Conservation (phyloP, 2,797 vertebrate species). For the Hippocampus kuda region DNA sequence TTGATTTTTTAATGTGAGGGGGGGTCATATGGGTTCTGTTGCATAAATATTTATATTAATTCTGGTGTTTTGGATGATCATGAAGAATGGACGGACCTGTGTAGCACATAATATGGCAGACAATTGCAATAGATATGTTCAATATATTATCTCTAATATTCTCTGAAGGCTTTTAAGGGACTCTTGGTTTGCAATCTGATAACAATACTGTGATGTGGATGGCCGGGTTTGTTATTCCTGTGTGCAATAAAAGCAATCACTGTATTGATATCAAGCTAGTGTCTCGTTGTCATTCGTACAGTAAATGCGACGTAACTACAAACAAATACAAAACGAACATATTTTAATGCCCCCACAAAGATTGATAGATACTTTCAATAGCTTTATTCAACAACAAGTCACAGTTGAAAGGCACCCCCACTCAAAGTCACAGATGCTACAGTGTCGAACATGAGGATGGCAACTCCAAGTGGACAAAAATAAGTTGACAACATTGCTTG, state of each 20-base stretch:
- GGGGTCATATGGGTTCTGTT: not conserved
- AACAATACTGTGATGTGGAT: conserved; percentile 9
- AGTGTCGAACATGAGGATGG: no score
- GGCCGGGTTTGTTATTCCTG: conserved; percentile 58
- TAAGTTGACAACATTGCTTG: no score
- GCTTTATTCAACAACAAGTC: no score
- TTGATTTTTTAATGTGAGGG: not conserved
- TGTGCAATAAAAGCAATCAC: conserved; percentile 57
- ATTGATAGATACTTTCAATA: not conserved
- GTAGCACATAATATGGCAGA: not conserved
- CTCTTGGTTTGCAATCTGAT: conserved; percentile 1
- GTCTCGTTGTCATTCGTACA: not conserved
- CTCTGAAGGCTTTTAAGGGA: conserved; percentile 3
- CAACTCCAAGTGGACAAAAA: no score
- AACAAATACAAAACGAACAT: not conserved
- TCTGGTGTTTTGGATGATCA: not conserved
- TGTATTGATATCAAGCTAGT: conserved; percentile 3
- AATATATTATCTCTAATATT: not conserved
- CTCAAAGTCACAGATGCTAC: no score
- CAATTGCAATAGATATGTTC: not conserved
- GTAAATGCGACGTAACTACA: not conserved
- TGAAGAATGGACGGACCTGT: not conserved
- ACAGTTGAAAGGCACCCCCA: no score
- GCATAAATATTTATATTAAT: conserved; percentile 4
- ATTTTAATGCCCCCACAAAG: not conserved